Conservation (phyloP, 2,797 vertebrate genomes). For the Liasis olivaceus region DNA sequence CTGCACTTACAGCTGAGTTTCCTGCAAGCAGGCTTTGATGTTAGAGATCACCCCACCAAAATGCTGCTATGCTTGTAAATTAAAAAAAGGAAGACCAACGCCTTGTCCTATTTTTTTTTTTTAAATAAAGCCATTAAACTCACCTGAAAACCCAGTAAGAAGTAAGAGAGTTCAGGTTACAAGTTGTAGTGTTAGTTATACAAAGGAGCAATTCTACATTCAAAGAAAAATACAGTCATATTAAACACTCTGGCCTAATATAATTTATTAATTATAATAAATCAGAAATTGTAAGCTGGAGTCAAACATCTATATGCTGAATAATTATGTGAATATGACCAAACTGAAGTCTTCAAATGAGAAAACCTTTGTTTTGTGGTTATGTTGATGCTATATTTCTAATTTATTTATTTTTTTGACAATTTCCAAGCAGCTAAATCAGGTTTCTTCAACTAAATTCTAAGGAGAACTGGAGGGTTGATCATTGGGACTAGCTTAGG, state of each 20-base stretch:
- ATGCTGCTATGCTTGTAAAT: accelerated
- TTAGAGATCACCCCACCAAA: not conserved
- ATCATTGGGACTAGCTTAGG: not conserved
- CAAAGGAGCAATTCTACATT: not conserved
- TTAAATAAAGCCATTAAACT: not conserved
- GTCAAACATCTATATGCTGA: not conserved
- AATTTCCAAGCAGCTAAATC: not conserved
- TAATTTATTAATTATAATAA: not conserved
- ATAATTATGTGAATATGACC: not conserved
- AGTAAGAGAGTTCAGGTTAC: not conserved
- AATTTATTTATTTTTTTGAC: not conserved
- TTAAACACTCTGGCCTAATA: not conserved
- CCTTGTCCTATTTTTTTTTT: not conserved
- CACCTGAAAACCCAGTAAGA: not conserved
- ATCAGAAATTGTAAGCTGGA: not conserved
- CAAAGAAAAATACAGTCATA: not conserved
- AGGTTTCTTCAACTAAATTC: not conserved
- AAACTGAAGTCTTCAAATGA: not conserved
- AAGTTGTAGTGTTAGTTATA: not conserved
- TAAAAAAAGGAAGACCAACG: not conserved
- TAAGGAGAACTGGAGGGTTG: not conserved
- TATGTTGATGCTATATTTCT: not conserved
- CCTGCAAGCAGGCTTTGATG: conserved; percentile 4
- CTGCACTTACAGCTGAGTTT: not conserved
- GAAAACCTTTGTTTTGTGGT: not conserved